Percentiles rank a stretch among this genome's conserved stretches.
These are phyloP conservation scores for Melanaphis sacchari DNA, from an alignment of 1,140 invertebrate genomes.

Conservation along the genomic window DNA sequence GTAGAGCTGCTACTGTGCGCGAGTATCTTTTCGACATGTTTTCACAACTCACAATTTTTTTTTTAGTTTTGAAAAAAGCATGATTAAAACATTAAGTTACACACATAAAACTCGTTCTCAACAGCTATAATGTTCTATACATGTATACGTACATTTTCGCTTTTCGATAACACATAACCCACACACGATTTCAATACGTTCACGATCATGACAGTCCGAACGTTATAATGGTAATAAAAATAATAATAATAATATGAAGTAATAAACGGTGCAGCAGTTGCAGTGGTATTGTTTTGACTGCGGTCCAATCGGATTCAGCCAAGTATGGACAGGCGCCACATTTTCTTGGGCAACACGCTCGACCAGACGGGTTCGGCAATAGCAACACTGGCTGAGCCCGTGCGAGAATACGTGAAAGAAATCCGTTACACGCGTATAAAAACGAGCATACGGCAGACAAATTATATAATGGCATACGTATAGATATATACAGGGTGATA, in stretches of 20 bases:
- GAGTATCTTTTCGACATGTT: neutral
- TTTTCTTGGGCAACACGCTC: conserved; percentile 21
- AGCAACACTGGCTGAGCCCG: neutral
- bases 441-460: neutral
- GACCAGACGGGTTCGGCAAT: neutral
- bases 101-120: neutral
- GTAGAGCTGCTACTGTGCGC: neutral
- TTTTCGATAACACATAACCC: neutral
- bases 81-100: neutral
- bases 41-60: too few relatives aligned
- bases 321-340: neutral
- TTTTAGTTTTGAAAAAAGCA: too few relatives aligned
- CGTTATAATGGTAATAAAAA: neutral
- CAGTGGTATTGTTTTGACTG: conserved; percentile 1
- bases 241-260: neutral
- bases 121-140: neutral
- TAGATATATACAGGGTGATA: conserved; percentile 11
- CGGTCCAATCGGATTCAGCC: conserved; percentile 8
- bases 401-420: neutral
- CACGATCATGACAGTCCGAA: neutral
- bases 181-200: neutral
- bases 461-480: neutral
- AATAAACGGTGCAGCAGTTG: neutral
- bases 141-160: neutral
- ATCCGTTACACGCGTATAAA: neutral